Conservation (phyloP, 2,113 vertebrate genomes). For the Neolamprologus tretocephalus region DNA sequence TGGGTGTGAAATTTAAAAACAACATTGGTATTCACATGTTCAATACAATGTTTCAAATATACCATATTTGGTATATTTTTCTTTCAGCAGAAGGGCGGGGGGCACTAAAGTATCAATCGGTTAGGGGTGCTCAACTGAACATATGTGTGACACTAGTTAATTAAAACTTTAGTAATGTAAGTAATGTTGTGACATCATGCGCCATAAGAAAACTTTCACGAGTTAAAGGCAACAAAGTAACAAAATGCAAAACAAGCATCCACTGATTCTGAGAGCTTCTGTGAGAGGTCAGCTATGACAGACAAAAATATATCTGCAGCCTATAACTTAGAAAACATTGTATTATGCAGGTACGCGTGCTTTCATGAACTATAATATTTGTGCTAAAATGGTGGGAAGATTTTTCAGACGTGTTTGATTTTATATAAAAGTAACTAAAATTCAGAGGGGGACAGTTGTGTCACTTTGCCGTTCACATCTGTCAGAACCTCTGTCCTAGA, state of each 20-base stretch:
- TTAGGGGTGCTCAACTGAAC: not conserved
- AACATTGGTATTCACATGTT: fast-evolving
- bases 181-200: fast-evolving
- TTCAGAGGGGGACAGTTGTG: not conserved
- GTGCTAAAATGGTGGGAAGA: not conserved
- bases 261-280: fast-evolving
- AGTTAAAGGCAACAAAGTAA: not conserved
- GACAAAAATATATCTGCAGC: not conserved
- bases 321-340: not conserved
- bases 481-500: not conserved
- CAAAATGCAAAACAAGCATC: not conserved
- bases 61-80: not conserved
- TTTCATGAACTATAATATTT: not conserved
- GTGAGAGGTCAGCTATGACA: fast-evolving
- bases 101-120: not conserved
- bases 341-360: fast-evolving
- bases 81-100: fast-evolving
- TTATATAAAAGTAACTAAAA: fast-evolving
- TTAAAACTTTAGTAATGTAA: not conserved
- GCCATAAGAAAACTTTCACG: fast-evolving
- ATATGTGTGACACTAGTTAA: not conserved
- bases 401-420: fast-evolving
- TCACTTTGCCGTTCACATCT: not conserved
- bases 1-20: not conserved
- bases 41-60: not conserved